Conservation (phyloP, 2,113 vertebrate genomes). For the Archilochus colubris region DNA sequence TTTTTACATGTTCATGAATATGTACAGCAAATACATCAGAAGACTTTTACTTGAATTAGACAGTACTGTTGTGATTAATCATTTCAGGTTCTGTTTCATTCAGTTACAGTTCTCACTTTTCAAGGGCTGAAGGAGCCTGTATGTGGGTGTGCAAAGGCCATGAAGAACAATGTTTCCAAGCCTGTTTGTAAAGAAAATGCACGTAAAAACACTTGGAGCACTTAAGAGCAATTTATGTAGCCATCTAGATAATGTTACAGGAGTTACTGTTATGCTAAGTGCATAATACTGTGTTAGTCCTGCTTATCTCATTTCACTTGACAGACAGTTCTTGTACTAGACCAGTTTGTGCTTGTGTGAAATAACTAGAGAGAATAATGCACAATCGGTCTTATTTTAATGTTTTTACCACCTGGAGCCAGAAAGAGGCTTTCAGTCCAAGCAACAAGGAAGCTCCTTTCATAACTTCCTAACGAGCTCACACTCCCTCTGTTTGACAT, state of each 20-base stretch:
- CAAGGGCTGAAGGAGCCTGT: background rate
- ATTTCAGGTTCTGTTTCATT: background rate
- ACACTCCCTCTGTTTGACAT: background rate
- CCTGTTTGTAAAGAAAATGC: constrained; percentile 24
- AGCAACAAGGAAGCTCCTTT: constrained; percentile 14
- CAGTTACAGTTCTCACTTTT: background rate
- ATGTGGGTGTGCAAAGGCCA: rapidly evolving
- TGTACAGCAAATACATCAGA: background rate
- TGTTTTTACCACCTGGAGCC: constrained; percentile 48
- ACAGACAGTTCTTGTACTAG: constrained; percentile 34
- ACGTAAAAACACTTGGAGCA: background rate
- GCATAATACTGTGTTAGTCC: constrained; percentile 14
- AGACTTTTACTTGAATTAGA: background rate
- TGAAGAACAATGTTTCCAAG: background rate
- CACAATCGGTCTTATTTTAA: background rate
- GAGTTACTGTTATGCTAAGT: constrained; percentile 30
- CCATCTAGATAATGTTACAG: constrained; percentile 41
- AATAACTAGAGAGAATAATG: background rate
- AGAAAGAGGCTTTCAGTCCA: background rate
- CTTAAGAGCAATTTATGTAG: constrained; percentile 33
- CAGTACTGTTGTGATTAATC: background rate
- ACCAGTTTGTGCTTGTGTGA: background rate
- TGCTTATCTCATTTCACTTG: constrained; percentile 47
- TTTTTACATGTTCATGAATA: background rate
- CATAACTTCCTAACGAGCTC: background rate